Base-by-base conservation (phyloP, 2,888 invertebrate species). In the Julus scanicus region DNA sequence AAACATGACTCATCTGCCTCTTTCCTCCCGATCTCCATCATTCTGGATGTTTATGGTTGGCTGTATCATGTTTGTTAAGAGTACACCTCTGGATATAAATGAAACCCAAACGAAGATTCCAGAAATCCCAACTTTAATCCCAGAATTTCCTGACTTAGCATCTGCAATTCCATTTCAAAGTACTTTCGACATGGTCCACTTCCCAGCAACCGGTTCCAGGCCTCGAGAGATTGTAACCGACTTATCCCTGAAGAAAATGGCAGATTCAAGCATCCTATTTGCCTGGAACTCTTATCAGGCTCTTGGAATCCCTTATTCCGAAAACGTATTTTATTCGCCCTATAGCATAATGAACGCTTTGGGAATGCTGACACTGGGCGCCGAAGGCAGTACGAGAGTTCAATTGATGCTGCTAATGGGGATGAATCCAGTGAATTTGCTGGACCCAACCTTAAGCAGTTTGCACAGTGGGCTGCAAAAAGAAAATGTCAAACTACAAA, bases 331-430 rank as follows among this genome's bases (percentile, higher is more conserved):
- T 40, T 87, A 37, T 80, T 87, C 87, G 5, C 87, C 87, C n/a
- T 87, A 87, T 20, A 87, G 87, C 40, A 87, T 87, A 8, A 87
- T 87, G 87, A 87, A 87, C n/a, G 87, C 87, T 40, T 80, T 87
- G 87, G 87, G 87, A 4, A 87, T 87, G 87, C n/a, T 87, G 17
- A 48, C 15, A 9, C 57, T 87, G 20, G 87, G 87, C 1, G 29
- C 71, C 15, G 48, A 48, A 9, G 87, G 87, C 63, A 29, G 9
- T n/a, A 80, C 87, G 4, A 71, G 13, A 40, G 48, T 37, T 87
- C 87, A 87, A 71, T 48, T 87, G 40, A 5, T 40, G 57, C 3
- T 83, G 17, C 4, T 83, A 15, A 39, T 37, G 40, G 86, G 29
- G 39, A 3, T 37, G 29, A 83, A 86, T 39, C 44, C 86, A 1